Evolutionary conservation across 2,113 vertebrate genomes (phyloP).

Genomic region (Suricata suricatta): DNA sequence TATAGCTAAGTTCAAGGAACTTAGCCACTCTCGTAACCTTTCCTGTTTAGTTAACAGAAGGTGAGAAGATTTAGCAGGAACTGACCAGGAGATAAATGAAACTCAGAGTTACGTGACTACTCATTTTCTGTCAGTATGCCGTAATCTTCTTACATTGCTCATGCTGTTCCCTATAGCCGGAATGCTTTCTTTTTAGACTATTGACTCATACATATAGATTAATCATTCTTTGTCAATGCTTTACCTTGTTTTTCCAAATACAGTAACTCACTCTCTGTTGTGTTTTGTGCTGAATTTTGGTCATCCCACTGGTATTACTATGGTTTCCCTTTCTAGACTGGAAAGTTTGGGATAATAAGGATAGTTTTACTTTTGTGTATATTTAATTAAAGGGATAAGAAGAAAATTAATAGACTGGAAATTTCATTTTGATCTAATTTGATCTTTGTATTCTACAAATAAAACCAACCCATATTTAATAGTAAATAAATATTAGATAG

Average conservation of each 20-base stretch:
- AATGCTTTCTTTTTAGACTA: background rate
- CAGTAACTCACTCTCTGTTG: background rate
- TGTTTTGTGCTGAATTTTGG: slow-evolving; percentile 19
- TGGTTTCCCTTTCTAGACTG: background rate
- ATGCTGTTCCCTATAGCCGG: background rate
- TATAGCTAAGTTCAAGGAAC: background rate
- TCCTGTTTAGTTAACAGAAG: background rate
- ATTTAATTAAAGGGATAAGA: background rate
- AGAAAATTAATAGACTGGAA: background rate
- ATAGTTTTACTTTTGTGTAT: background rate
- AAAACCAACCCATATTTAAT: background rate
- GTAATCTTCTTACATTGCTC: background rate
- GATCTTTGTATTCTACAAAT: background rate
- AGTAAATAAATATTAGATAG: background rate
- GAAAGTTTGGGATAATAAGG: background rate
- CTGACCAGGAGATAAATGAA: background rate
- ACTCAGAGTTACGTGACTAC: background rate
- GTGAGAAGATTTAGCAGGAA: background rate
- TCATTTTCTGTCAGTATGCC: background rate
- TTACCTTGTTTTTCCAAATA: background rate
- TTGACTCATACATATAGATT: background rate
- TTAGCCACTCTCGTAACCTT: background rate
- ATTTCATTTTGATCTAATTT: slow-evolving; percentile 45
- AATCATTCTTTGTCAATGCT: background rate
- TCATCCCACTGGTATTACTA: background rate